phyloP scores from a whole-genome alignment of 2,113 vertebrate genomes.

The Panthera leo region DNA sequence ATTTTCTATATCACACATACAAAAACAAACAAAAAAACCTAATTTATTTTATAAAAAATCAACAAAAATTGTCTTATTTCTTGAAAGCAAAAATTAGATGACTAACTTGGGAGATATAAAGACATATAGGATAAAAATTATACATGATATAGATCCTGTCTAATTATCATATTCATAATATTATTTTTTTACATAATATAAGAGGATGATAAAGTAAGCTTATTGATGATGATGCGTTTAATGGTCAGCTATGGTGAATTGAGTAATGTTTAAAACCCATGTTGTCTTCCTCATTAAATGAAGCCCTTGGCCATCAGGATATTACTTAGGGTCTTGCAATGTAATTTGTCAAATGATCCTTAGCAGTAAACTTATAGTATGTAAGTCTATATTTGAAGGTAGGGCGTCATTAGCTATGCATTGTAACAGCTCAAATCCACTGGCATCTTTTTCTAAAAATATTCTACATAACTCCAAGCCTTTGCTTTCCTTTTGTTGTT shows the following conservation, averaged over 20 bases:
- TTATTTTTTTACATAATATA: neutral
- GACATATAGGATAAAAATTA: neutral
- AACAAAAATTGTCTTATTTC: neutral
- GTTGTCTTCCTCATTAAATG: neutral
- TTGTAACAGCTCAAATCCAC: neutral
- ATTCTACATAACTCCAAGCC: neutral
- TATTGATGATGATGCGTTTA: neutral
- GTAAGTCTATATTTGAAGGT: neutral
- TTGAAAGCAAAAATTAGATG: neutral
- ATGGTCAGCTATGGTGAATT: neutral
- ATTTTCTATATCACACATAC: neutral
- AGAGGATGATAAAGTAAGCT: neutral
- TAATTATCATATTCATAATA: neutral
- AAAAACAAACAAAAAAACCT: neutral
- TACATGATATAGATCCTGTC: neutral
- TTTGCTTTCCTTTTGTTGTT: neutral
- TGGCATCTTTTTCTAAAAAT: neutral
- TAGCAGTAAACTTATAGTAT: neutral
- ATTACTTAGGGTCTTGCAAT: neutral
- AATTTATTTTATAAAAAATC: neutral
- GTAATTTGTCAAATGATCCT: neutral
- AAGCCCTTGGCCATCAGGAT: neutral
- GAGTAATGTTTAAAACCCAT: neutral
- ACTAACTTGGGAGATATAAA: neutral
- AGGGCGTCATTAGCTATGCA: neutral